phyloP scores from a whole-genome alignment of 2,113 vertebrate genomes.

The Muntiacus reevesi region DNA sequence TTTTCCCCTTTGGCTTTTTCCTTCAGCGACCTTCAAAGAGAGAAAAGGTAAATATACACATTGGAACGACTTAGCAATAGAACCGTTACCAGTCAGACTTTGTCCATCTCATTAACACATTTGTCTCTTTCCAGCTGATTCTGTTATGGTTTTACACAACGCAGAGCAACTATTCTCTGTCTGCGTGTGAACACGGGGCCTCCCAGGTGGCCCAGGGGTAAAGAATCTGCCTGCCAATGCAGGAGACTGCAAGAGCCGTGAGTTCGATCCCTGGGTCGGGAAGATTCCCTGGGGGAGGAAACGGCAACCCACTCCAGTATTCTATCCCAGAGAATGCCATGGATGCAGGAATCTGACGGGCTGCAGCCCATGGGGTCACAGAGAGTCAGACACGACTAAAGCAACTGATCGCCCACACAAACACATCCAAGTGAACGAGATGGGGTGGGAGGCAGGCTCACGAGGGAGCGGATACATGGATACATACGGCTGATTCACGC shows the following conservation, averaged over 20 bases:
- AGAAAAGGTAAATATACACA: not conserved
- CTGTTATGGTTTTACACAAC: accelerated
- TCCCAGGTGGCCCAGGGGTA: not conserved
- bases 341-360: not conserved
- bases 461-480: not conserved
- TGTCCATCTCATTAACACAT: not conserved
- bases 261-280: accelerated
- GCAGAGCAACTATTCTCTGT: not conserved
- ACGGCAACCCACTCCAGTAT: not conserved
- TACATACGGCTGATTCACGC: not conserved
- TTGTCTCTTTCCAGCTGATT: not conserved
- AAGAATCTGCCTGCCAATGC: not conserved
- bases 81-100: not conserved
- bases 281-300: not conserved
- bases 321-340: not conserved
- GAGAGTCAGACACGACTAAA: not conserved
- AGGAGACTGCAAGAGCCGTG: not conserved
- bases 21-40: not conserved
- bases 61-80: not conserved
- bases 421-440: not conserved
- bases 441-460: not conserved
- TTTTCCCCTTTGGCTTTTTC: not conserved
- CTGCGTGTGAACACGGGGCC: not conserved
- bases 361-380: not conserved
- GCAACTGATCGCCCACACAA: not conserved